phyloP scores from a whole-genome alignment of 1,140 invertebrate genomes.

The Drosophila parabipectinata region DNA sequence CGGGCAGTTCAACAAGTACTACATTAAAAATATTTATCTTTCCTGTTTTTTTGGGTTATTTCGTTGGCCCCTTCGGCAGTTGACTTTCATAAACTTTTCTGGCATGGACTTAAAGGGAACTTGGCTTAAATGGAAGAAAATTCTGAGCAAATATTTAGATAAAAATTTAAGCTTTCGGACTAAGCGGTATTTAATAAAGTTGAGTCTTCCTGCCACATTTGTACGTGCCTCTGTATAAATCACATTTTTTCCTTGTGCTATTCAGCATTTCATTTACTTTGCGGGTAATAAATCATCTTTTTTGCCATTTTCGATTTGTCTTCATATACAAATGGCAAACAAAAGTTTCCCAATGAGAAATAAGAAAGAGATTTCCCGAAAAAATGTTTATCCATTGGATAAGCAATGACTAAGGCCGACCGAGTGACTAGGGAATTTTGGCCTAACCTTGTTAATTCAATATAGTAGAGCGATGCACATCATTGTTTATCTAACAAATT shows the following conservation, averaged over 20 bases:
- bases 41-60: constrained; percentile 2
- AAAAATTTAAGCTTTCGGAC: constrained; percentile 27
- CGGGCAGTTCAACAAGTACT: constrained; percentile 43
- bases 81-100: constrained; percentile 32
- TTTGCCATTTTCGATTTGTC: constrained; percentile 53
- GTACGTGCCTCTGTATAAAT: constrained; percentile 54
- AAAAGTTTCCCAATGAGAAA: constrained; percentile 36
- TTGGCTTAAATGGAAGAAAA: constrained; percentile 1
- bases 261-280: constrained; percentile 22
- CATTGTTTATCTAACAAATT: constrained; percentile 4
- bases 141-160: constrained; percentile 25
- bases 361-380: constrained; percentile 3
- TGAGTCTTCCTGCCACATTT: constrained; percentile 13
- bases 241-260: constrained; percentile 21
- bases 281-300: constrained; percentile 53
- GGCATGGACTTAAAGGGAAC: not conserved
- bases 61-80: constrained; percentile 3
- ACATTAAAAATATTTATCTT: constrained; percentile 34
- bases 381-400: constrained; percentile 41
- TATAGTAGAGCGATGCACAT: not conserved
- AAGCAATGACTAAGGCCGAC: constrained; percentile 39
- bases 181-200: constrained; percentile 27
- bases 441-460: not conserved
- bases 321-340: constrained; percentile 49
- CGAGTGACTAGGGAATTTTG: constrained; percentile 40